Evolutionary conservation across 2,113 vertebrate genomes (phyloP).

Genomic region (Cepphus grylle): DNA sequence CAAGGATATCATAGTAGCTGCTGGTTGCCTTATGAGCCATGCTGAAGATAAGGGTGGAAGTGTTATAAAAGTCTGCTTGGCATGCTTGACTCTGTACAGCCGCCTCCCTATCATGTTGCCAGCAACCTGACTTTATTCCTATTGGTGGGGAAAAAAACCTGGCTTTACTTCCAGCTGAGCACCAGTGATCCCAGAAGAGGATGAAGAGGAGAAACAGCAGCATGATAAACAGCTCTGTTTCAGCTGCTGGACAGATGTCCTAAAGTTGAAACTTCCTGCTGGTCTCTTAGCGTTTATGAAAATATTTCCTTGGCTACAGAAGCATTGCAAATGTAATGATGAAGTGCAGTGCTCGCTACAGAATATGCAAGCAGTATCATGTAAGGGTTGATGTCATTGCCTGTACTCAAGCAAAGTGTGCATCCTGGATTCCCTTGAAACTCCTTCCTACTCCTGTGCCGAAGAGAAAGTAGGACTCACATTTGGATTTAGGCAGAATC

Average conservation of each 20-base stretch:
- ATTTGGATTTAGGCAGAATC: not conserved
- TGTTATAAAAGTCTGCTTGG: slow-evolving; percentile 9
- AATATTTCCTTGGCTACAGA: slow-evolving; percentile 6
- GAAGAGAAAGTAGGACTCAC: not conserved
- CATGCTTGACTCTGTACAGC: not conserved
- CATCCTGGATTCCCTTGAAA: not conserved
- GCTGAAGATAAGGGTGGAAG: slow-evolving; percentile 9
- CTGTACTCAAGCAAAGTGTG: not conserved
- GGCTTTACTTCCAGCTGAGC: not conserved
- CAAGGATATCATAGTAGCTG: not conserved
- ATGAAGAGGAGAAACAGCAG: slow-evolving; percentile 2
- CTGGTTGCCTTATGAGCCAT: not conserved
- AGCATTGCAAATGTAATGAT: not conserved
- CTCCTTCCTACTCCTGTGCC: not conserved
- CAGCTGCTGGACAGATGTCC: not conserved
- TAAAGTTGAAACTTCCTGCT: not conserved
- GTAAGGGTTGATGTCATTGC: not conserved
- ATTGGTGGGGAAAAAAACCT: not conserved
- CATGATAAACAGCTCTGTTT: not conserved
- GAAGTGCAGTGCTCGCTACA: not conserved
- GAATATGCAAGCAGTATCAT: not conserved
- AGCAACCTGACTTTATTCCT: not conserved
- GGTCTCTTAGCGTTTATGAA: not conserved
- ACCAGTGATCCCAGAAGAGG: not conserved
- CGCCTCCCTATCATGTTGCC: not conserved